Evolutionary conservation across 1,140 invertebrate species (phyloP).

Genomic region (Oncopeltus fasciatus): DNA sequence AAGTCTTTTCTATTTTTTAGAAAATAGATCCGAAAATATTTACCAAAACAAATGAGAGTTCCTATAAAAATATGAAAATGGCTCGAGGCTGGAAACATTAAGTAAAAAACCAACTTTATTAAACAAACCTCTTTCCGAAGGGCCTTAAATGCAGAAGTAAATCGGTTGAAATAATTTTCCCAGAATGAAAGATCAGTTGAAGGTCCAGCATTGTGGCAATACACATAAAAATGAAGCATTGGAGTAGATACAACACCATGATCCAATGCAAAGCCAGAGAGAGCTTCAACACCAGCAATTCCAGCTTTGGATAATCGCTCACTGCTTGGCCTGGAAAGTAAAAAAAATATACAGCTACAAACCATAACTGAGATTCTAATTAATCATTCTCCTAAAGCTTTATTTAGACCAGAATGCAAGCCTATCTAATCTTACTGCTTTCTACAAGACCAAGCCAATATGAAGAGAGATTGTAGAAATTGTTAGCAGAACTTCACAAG

Average conservation of each 20-base stretch:
- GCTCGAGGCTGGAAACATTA: neutral
- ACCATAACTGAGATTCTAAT: no score
- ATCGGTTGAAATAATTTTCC: conserved; percentile 73
- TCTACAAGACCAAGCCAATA: no score
- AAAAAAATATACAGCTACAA: no score
- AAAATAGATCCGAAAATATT: no score
- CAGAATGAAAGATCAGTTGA: conserved; percentile 29
- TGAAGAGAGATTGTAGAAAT: no score
- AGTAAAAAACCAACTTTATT: neutral
- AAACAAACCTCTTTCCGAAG: conserved; percentile 36
- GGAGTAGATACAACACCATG: conserved; percentile 81
- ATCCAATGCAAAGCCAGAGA: conserved; percentile 49
- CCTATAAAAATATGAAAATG: no score
- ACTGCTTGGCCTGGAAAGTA: conserved; percentile 40
- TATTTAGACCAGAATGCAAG: no score
- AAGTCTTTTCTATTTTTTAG: no score
- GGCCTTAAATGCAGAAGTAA: conserved; percentile 60
- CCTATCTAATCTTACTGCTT: no score
- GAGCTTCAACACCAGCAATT: conserved; percentile 49
- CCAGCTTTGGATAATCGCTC: conserved; percentile 51
- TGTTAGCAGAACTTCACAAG: no score
- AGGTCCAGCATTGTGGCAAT: conserved; percentile 20
- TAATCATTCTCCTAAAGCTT: no score
- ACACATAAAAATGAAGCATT: conserved; percentile 79
- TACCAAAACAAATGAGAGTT: no score